These are phyloP conservation scores for Ariopsis seemanni DNA, from an alignment of 2,113 vertebrate genomes.

Conservation along the genomic window DNA sequence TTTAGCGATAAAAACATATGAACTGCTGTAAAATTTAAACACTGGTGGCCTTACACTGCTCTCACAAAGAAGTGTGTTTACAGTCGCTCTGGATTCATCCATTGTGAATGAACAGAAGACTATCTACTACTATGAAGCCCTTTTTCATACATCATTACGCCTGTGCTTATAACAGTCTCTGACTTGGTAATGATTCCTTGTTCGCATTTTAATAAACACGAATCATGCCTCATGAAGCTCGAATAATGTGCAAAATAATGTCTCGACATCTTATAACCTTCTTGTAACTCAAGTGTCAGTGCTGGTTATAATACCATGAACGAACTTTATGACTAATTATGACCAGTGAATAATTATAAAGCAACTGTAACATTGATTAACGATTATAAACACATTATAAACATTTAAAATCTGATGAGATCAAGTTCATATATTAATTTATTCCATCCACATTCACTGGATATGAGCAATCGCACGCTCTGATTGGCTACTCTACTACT, in stretches of 20 bases:
- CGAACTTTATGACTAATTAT: not conserved
- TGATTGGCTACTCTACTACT: too few species aligned
- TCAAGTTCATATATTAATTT: not conserved
- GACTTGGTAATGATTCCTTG: not conserved
- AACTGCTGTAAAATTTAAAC: slow-evolving; percentile 18
- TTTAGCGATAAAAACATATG: not conserved
- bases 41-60: slow-evolving; percentile 1
- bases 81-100: slow-evolving; percentile 8
- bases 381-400: not conserved
- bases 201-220: not conserved
- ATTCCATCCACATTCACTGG: not conserved
- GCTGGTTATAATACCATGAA: not conserved
- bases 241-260: not conserved
- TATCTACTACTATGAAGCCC: not conserved
- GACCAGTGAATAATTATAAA: not conserved
- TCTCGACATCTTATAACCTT: not conserved
- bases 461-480: too few species aligned
- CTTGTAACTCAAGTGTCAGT: not conserved
- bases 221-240: not conserved
- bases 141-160: not conserved
- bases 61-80: not conserved
- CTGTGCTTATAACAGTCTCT: not conserved
- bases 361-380: not conserved
- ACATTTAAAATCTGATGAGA: not conserved
- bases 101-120: not conserved